Evolutionary conservation across 2,888 invertebrate species (phyloP).

Genomic region (Salticus scenicus): DNA sequence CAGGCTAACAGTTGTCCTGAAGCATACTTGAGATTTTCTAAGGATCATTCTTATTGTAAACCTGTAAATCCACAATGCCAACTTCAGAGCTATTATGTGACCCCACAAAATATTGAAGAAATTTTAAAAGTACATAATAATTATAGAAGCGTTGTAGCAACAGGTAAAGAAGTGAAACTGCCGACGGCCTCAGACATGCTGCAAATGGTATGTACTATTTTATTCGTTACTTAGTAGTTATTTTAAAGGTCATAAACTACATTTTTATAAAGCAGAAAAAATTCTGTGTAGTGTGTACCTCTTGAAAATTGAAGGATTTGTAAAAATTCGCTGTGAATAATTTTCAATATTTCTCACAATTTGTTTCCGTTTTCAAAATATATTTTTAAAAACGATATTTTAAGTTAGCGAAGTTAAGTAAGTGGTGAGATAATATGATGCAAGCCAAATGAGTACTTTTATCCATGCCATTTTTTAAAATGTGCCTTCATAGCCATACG

Average conservation of each 20-base stretch:
- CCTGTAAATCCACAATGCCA: conserved; percentile 24
- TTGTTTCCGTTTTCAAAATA: too few relatives aligned
- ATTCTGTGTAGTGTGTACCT: too few relatives aligned
- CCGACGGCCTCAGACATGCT: conserved; percentile 67
- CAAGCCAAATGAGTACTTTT: too few relatives aligned
- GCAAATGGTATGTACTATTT: conserved; percentile 47
- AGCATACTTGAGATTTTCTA: conserved; percentile 21
- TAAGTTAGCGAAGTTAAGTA: too few relatives aligned
- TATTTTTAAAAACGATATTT: too few relatives aligned
- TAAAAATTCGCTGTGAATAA: neutral
- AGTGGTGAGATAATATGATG: too few relatives aligned
- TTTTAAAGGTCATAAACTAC: too few relatives aligned
- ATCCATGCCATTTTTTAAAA: too few relatives aligned
- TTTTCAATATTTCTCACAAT: too few relatives aligned
- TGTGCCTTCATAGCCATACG: too few relatives aligned
- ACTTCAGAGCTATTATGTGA: conserved; percentile 32
- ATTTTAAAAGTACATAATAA: conserved; percentile 64
- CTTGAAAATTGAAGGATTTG: neutral
- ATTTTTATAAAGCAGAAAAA: too few relatives aligned
- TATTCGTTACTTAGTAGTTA: too few relatives aligned
- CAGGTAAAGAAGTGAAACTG: conserved; percentile 44
- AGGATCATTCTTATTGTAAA: conserved; percentile 40
- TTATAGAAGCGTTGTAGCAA: conserved; percentile 53
- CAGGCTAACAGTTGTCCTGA: conserved; percentile 3
- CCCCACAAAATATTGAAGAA: neutral